These are phyloP conservation scores for Bembecia ichneumoniformis DNA, from an alignment of 2,888 invertebrate genomes.

Conservation along the genomic window DNA sequence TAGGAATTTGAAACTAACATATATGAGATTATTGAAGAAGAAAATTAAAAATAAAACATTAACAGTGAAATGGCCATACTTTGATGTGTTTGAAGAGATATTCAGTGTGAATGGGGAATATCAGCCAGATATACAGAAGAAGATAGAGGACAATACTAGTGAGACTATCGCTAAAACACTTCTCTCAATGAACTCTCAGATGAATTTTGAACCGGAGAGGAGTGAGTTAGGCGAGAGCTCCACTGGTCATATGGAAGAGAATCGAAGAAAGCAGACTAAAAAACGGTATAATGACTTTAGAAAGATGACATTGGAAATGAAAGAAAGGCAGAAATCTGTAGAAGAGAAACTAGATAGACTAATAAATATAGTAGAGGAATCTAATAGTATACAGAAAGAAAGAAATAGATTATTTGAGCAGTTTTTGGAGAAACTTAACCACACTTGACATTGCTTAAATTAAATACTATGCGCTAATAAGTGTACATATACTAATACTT, in stretches of 20 bases:
- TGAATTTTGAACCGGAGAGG: conserved; percentile 23
- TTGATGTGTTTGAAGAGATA: conserved; percentile 56
- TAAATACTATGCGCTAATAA: too few species aligned
- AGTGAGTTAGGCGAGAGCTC: conserved; percentile 36
- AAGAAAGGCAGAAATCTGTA: conserved; percentile 51
- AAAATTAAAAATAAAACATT: conserved; percentile 37
- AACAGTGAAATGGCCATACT: conserved; percentile 60
- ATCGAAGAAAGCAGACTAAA: conserved; percentile 33
- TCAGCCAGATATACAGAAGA: conserved; percentile 52
- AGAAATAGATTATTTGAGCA: conserved; percentile 55
- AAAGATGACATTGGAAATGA: conserved; percentile 54
- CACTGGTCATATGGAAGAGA: conserved; percentile 33
- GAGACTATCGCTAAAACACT: conserved; percentile 49
- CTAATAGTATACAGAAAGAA: conserved; percentile 58
- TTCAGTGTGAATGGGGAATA: conserved; percentile 53
- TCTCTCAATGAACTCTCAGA: conserved; percentile 35
- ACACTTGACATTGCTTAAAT: conserved; percentile 16
- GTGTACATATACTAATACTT: too few species aligned
- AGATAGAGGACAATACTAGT: conserved; percentile 40
- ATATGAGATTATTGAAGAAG: conserved; percentile 51
- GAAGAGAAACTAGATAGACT: conserved; percentile 60
- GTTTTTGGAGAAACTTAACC: conserved; percentile 45
- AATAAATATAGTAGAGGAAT: conserved; percentile 61
- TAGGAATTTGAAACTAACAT: conserved; percentile 59
- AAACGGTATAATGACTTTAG: conserved; percentile 49